Conservation (phyloP, 64 coral and sea anemone species). For the Stichodactyla helianthus region DNA sequence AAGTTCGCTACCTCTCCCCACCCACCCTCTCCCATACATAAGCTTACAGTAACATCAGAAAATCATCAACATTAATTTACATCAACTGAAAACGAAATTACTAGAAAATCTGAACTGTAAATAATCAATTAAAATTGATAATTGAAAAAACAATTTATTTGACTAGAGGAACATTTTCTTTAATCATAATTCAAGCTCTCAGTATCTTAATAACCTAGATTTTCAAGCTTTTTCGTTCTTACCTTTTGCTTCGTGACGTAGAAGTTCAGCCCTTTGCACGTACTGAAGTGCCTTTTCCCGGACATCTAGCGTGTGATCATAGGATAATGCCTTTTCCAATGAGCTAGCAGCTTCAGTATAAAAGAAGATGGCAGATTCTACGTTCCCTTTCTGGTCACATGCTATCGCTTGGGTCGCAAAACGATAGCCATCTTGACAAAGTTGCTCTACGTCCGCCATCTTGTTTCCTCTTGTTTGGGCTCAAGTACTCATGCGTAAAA, state of each 20-base stretch:
- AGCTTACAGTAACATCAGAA: no score
- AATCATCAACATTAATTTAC: no score
- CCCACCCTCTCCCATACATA: no score
- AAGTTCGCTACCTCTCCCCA: no score
- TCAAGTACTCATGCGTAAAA: background rate
- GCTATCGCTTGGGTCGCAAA: constrained; percentile 88
- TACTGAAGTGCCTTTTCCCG: constrained; percentile 68
- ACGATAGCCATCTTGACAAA: constrained; percentile 74
- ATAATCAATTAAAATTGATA: no score
- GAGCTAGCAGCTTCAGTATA: constrained; percentile 91
- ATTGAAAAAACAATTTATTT: no score
- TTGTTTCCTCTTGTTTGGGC: background rate
- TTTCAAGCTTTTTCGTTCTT: background rate
- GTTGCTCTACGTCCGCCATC: constrained; percentile 60
- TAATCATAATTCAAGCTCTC: background rate
- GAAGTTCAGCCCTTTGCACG: constrained; percentile 67
- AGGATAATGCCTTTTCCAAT: constrained; percentile 78
- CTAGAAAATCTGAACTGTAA: no score
- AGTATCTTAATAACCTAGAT: background rate
- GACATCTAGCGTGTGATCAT: constrained; percentile 68
- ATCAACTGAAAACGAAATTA: no score
- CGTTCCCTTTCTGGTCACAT: constrained; percentile 70
- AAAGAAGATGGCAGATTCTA: constrained; percentile 79
- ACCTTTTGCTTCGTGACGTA: constrained; percentile 25
- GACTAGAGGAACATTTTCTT: no score